Evolutionary conservation across 2,113 vertebrate genomes (phyloP).

Genomic region (Microcebus murinus): DNA sequence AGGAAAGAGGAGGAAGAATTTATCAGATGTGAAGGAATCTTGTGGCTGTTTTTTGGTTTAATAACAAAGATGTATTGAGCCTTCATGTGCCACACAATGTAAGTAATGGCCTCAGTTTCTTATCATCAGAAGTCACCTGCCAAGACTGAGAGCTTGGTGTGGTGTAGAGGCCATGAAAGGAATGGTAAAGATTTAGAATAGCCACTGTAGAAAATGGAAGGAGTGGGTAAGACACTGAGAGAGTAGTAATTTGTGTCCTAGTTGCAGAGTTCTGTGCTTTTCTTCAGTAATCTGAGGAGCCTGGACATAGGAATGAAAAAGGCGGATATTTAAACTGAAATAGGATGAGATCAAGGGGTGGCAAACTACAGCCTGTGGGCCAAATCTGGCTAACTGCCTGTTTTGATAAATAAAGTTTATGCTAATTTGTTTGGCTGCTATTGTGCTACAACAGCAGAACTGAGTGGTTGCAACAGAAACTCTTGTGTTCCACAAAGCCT

Average conservation of each 20-base stretch:
- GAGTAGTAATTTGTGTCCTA: neutral
- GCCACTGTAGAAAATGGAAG: neutral
- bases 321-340: neutral
- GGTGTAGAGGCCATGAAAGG: rapidly evolving
- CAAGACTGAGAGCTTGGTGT: neutral
- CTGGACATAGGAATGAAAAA: neutral
- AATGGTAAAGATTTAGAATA: neutral
- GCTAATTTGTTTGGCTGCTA: neutral
- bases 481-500: neutral
- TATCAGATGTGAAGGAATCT: neutral
- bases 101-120: neutral
- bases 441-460: neutral
- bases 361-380: neutral
- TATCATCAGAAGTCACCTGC: neutral
- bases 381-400: neutral
- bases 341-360: neutral
- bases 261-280: neutral
- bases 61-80: neutral
- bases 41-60: neutral
- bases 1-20: neutral
- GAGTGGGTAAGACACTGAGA: neutral
- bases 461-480: neutral
- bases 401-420: neutral
- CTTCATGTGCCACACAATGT: rapidly evolving
- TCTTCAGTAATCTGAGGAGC: neutral